phyloP scores from a whole-genome alignment of 1,140 invertebrate species.

The Drosophila pallidifrons region DNA sequence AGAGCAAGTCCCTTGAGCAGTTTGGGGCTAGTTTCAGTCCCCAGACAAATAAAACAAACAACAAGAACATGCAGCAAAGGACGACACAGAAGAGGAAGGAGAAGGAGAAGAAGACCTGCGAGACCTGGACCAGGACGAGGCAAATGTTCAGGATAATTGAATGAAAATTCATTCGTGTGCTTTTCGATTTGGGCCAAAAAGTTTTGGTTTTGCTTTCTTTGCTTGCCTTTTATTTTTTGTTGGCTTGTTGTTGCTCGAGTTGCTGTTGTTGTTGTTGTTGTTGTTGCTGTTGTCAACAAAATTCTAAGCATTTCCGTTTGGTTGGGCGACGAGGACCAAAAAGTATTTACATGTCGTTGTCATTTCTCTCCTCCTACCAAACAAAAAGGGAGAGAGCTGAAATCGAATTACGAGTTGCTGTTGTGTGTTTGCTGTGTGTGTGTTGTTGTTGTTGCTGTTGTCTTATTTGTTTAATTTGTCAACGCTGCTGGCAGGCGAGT shows the following conservation, averaged over 20 bases:
- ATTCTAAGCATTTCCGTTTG: constrained; percentile 51
- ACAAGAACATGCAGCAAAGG: constrained; percentile 35
- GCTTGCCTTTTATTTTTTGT: background rate
- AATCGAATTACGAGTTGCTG: constrained; percentile 69
- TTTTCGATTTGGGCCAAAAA: constrained; percentile 72
- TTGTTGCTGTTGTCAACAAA: constrained; percentile 49
- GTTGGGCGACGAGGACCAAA: constrained; percentile 30
- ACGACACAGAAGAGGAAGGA: background rate
- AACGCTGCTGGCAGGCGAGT: constrained; percentile 27
- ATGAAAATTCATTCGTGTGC: constrained; percentile 83
- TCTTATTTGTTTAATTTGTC: constrained; percentile 81
- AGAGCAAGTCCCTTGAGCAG: constrained; percentile 34
- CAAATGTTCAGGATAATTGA: constrained; percentile 81
- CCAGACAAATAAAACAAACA: constrained; percentile 68
- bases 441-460: constrained; percentile 50
- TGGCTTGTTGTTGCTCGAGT: constrained; percentile 11
- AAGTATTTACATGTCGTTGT: constrained; percentile 81
- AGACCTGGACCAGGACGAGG: constrained; percentile 6
- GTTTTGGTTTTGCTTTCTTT: constrained; percentile 32
- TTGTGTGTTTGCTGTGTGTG: constrained; percentile 5
- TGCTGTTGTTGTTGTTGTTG: constrained; percentile 4
- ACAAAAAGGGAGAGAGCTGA: constrained; percentile 29
- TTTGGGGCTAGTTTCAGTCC: constrained; percentile 77
- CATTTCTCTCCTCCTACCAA: constrained; percentile 47
- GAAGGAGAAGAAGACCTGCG: too few relatives aligned